These are phyloP conservation scores for Bubo bubo DNA, from an alignment of 2,113 vertebrate genomes.

Conservation along the genomic window DNA sequence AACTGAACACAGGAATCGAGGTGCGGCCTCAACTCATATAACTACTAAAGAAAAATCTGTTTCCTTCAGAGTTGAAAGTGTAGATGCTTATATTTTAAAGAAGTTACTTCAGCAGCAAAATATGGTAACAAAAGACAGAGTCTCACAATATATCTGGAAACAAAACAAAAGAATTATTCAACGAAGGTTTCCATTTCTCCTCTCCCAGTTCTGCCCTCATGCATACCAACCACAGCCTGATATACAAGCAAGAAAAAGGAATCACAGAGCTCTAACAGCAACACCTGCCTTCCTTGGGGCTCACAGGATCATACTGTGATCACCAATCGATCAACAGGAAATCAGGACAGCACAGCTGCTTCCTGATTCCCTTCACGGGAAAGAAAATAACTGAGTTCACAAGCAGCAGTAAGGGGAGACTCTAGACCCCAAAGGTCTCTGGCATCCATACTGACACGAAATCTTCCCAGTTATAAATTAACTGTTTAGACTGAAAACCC, in stretches of 20 bases:
- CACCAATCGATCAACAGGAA: conserved; percentile 68
- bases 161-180: not conserved
- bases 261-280: not conserved
- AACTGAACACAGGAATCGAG: no score
- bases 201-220: not conserved
- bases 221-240: not conserved
- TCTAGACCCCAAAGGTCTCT: conserved; percentile 58
- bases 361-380: conserved; percentile 44
- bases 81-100: not conserved
- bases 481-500: conserved; percentile 66
- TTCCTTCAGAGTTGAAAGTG: not conserved
- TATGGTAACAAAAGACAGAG: not conserved
- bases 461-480: conserved; percentile 60
- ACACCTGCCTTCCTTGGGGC: conserved; percentile 34
- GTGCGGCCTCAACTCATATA: not conserved
- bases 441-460: conserved; percentile 40
- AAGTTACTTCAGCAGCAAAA: not conserved
- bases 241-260: not conserved
- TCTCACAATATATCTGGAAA: not conserved
- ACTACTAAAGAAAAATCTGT: not conserved
- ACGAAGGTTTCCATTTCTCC: not conserved
- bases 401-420: conserved; percentile 22
- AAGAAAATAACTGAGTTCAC: conserved; percentile 34
- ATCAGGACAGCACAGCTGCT: conserved; percentile 58
- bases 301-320: conserved; percentile 23